Evolutionary conservation across 1,140 invertebrate species (phyloP).

Genomic region (Danaus plexippus): DNA sequence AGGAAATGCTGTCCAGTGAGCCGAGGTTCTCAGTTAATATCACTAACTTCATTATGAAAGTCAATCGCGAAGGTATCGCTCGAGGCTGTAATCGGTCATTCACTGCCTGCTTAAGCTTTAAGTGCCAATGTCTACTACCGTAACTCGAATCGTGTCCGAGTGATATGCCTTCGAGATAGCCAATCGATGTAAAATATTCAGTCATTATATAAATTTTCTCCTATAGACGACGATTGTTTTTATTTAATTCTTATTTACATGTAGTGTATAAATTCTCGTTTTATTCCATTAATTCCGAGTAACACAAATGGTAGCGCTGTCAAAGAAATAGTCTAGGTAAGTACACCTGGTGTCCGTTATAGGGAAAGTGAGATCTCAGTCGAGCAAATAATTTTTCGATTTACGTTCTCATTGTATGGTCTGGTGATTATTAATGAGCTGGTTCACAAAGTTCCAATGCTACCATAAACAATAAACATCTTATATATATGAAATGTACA

Average conservation of each 20-base stretch:
- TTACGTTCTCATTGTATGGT: constrained; percentile 7
- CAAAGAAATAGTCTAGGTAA: constrained; percentile 32
- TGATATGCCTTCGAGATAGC: constrained; percentile 2
- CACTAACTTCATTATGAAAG: constrained; percentile 15
- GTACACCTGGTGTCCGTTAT: constrained; percentile 38
- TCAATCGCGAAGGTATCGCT: constrained; percentile 27
- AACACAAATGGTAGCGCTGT: constrained; percentile 24
- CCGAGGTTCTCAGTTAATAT: no score
- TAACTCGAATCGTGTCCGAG: constrained; percentile 5
- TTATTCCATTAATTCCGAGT: constrained; percentile 22
- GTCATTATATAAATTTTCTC: not conserved
- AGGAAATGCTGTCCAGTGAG: no score
- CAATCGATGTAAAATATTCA: not conserved
- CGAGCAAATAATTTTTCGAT: constrained; percentile 29
- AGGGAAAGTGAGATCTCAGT: constrained; percentile 46
- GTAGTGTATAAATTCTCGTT: not conserved
- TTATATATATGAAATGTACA: no score
- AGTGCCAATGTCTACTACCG: constrained; percentile 27
- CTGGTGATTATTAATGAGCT: no score
- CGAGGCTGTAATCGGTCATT: constrained; percentile 44
- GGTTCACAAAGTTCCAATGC: no score
- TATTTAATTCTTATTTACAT: not conserved
- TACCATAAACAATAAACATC: no score
- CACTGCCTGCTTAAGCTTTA: constrained; percentile 32
- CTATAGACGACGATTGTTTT: constrained; percentile 9